phyloP scores from a whole-genome alignment of 2,113 vertebrate genomes.

The Etheostoma spectabile region DNA sequence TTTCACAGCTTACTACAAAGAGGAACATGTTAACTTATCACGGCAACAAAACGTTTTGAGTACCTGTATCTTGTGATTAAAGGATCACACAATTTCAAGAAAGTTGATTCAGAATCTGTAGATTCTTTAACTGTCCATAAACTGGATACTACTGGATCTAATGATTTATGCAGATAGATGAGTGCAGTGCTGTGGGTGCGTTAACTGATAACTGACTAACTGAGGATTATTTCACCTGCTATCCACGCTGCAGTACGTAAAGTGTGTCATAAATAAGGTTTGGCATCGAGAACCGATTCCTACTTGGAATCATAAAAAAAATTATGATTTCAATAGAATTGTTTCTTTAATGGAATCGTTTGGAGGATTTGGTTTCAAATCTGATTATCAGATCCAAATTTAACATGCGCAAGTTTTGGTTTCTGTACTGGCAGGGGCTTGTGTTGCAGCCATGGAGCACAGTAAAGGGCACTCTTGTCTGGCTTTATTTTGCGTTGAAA shows the following conservation, averaged over 20 bases:
- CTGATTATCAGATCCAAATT: too few species aligned
- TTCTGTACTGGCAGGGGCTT: too few species aligned
- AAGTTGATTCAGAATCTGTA: background rate
- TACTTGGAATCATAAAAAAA: too few species aligned
- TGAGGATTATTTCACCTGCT: constrained; percentile 37
- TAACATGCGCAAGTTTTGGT: too few species aligned
- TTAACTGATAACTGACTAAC: constrained; percentile 3
- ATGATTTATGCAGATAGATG: constrained; percentile 24
- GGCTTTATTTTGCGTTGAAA: too few species aligned
- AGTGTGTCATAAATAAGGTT: constrained; percentile 44
- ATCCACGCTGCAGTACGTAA: constrained; percentile 21
- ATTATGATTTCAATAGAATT: too few species aligned
- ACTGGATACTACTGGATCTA: background rate
- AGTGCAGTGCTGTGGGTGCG: background rate
- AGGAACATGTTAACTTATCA: constrained; percentile 5
- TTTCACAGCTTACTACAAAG: constrained; percentile 21
- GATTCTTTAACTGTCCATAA: background rate
- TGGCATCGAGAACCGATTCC: too few species aligned
- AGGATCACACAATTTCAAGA: background rate
- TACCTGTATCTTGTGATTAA: background rate
- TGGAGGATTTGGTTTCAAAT: too few species aligned
- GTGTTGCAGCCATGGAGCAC: too few species aligned
- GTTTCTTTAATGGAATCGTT: too few species aligned
- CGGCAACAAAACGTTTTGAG: constrained; percentile 2
- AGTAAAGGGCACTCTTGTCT: too few species aligned